A percentile compares a stretch with the other conserved stretches of the same genome.
These are phyloP conservation scores for Ctenoplectra terminalis DNA, from an alignment of 1,140 invertebrate genomes.

Conservation along the genomic window DNA sequence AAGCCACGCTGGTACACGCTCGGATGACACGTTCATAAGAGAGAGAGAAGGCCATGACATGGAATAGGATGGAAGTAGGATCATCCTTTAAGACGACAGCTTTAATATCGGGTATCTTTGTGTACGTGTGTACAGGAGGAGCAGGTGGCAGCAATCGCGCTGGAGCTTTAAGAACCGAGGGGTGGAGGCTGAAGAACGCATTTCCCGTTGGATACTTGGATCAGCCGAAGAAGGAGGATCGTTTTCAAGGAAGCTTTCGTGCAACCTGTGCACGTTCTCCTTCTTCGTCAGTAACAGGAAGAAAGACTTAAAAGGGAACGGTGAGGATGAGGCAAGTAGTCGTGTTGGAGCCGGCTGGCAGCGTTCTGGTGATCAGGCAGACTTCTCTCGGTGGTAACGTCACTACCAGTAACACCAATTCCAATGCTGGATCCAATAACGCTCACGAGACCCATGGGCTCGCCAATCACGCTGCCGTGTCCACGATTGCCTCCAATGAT, in stretches of 20 bases:
- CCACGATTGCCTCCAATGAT: conserved; percentile 75
- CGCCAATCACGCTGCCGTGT: conserved; percentile 68
- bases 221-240: conserved; percentile 44
- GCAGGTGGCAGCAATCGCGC: conserved; percentile 63
- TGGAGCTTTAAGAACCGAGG: conserved; percentile 62
- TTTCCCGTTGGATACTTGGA: conserved; percentile 59
- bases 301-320: conserved; percentile 9
- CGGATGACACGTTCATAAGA: conserved; percentile 42
- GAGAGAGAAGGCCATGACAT: conserved; percentile 34
- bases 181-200: conserved; percentile 61
- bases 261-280: conserved; percentile 53
- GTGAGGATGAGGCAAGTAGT: conserved; percentile 80
- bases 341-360: conserved; percentile 81
- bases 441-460: conserved; percentile 70
- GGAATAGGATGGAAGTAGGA: conserved; percentile 56
- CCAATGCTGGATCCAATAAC: conserved; percentile 68
- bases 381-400: conserved; percentile 74
- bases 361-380: conserved; percentile 81
- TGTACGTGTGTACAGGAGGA: conserved; percentile 64
- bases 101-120: conserved; percentile 58
- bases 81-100: conserved; percentile 68
- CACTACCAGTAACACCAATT: conserved; percentile 70
- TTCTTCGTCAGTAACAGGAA: conserved; percentile 33
- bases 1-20: conserved; percentile 58
- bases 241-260: conserved; percentile 36